phyloP scores from a whole-genome alignment of 2,113 vertebrate genomes.

The Tichodroma muraria region DNA sequence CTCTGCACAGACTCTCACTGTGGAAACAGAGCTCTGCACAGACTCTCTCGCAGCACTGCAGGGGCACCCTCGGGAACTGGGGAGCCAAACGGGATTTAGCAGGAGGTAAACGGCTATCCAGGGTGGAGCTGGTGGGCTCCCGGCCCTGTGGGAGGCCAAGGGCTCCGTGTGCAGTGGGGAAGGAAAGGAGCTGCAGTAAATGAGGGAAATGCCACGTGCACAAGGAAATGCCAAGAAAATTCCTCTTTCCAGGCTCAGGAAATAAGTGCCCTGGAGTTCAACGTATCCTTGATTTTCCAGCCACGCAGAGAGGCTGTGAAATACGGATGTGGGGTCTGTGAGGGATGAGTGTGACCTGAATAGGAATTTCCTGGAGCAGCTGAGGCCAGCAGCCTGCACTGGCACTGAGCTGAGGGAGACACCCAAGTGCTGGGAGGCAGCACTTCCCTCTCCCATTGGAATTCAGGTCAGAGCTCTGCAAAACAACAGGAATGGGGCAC shows the following conservation, averaged over 20 bases:
- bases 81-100: background rate
- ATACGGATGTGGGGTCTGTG: fast-evolving
- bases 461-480: background rate
- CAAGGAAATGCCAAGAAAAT: background rate
- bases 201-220: fast-evolving
- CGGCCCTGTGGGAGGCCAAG: background rate
- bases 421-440: fast-evolving
- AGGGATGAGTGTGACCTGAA: background rate
- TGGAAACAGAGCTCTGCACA: too few species aligned
- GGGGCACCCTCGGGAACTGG: fast-evolving
- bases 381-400: background rate
- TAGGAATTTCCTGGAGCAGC: background rate
- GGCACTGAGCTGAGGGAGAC: background rate
- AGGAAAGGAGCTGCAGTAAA: background rate
- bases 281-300: background rate
- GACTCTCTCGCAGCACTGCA: background rate
- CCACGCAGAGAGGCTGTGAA: background rate
- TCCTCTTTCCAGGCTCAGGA: background rate
- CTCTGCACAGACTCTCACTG: background rate
- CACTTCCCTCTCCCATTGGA: background rate
- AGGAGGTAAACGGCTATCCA: background rate
- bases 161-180: background rate
- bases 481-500: background rate
- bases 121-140: background rate
- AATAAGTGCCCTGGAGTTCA: background rate